Percentiles rank a stretch among this genome's conserved stretches.
Evolutionary conservation across 1,140 invertebrate genomes (phyloP).

Genomic region (Ceratina australensis): DNA sequence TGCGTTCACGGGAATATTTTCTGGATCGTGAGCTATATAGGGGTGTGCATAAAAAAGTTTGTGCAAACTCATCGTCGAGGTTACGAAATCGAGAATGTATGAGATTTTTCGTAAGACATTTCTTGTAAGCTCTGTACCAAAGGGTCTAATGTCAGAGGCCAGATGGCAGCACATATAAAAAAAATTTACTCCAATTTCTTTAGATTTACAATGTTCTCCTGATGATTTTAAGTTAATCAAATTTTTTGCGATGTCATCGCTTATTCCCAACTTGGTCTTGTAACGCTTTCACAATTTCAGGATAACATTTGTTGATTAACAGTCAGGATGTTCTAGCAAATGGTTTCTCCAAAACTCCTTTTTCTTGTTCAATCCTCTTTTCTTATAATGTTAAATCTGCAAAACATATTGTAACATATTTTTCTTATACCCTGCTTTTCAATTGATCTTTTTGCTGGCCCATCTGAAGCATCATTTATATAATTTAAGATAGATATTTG

Average conservation of each 20-base stretch:
- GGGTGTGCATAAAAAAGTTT: conserved; percentile 19
- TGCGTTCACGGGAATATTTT: background rate
- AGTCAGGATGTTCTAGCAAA: conserved; percentile 59
- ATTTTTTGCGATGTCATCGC: conserved; percentile 36
- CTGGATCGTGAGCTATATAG: background rate
- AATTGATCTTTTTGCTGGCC: background rate
- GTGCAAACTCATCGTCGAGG: conserved; percentile 22
- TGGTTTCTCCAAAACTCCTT: conserved; percentile 51
- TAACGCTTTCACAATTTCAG: background rate
- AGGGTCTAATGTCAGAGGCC: conserved; percentile 74
- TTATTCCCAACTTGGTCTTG: background rate
- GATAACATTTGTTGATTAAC: conserved; percentile 24
- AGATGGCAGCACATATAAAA: conserved; percentile 76
- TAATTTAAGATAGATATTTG: too few species aligned
- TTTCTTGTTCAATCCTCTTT: conserved; percentile 39
- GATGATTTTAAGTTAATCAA: conserved; percentile 34
- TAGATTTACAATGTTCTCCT: conserved; percentile 48
- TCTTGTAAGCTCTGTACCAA: conserved; percentile 47
- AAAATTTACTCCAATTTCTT: conserved; percentile 63
- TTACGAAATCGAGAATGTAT: conserved; percentile 28
- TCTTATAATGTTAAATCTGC: conserved; percentile 45
- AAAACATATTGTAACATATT: conserved; percentile 62
- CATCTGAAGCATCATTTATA: too few species aligned
- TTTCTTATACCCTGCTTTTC: conserved; percentile 3
- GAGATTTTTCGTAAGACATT: conserved; percentile 51